Base-by-base conservation (phyloP, 2,888 invertebrate genomes). In the Amblyjoppa proteus region DNA sequence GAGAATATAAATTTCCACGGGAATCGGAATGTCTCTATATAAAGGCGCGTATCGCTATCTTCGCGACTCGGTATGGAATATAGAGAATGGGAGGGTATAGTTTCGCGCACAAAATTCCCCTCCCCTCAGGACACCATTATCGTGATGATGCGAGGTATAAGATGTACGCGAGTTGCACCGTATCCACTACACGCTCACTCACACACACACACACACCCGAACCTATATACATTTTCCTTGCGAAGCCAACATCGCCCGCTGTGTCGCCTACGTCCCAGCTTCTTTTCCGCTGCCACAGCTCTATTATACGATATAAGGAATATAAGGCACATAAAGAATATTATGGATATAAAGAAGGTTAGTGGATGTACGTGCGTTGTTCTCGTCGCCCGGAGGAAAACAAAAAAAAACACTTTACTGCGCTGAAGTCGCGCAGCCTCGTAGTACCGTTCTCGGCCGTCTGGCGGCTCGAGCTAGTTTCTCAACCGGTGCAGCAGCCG, bases 61-160 rank as follows among this genome's bases (percentile, higher is more conserved):
- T 25, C 13, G 9, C 66, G 51, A 64, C 51, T 51, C 11, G 58
- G 28, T 58, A 51, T 31, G 25, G 66, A 51, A 61, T 28, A 56
- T 13, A 53, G 68, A 69, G 28, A 81, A 81, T 49, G 49, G 49
- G 31, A 41, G 61, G n/a, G 16, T 34, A 25, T 61, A 64, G 75
- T 58, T 61, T 58, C 51, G 61, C 69, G 75, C 11, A 58, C 49
- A 58, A 61, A 49, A 58, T 38, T 20, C 45, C 69, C 68, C 68
- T 20, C 68, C 68, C 83, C 79, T 68, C 69, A 68, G 79, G 73
- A 79, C 70, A 71, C 83, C 77, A 83, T 83, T 83, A 83, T 83
- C 77, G 66, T 38, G 64, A 71, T 38, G 64, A 71, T 71, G 45
- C 71, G 83, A 77, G 77, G 74, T 77, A 71, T 45, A 77, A 76